These are phyloP conservation scores for Actinostola sp. DNA, from an alignment of 92 coral and sea anemone genomes.

Conservation along the genomic window DNA sequence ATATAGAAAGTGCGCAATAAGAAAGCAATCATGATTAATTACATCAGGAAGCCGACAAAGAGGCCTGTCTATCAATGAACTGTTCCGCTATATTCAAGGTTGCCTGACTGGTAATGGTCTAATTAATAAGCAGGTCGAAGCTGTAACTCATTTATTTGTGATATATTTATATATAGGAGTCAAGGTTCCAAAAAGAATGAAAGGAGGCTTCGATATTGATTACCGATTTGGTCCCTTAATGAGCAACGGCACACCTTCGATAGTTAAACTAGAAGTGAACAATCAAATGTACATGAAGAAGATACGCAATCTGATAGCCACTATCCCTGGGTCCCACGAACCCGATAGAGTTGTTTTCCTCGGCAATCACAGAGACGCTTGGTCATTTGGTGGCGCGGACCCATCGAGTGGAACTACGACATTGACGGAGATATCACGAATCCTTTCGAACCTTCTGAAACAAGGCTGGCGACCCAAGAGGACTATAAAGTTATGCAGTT, in stretches of 20 bases:
- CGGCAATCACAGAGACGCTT: constrained; percentile 69
- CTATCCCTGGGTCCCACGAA: constrained; percentile 56
- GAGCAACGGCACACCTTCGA: constrained; percentile 2
- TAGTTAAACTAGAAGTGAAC: constrained; percentile 59
- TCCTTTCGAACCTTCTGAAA: constrained; percentile 30
- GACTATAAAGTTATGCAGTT: constrained; percentile 65
- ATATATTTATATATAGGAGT: constrained; percentile 61
- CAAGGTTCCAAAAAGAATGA: constrained; percentile 58
- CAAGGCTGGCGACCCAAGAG: constrained; percentile 67
- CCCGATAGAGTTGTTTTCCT: constrained; percentile 65
- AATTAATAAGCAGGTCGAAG: no score
- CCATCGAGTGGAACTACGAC: constrained; percentile 58
- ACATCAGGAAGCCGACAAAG: no score
- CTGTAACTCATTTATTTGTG: no score
- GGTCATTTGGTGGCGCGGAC: constrained; percentile 64
- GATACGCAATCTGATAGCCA: constrained; percentile 61
- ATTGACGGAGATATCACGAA: constrained; percentile 51
- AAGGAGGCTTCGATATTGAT: constrained; percentile 40
- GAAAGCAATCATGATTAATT: no score
- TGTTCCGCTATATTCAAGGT: no score
- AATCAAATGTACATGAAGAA: constrained; percentile 36
- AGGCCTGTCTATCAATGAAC: no score
- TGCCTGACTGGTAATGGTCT: no score
- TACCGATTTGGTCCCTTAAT: constrained; percentile 63
- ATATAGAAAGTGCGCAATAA: no score